A percentile compares a stretch with the other conserved stretches of the same genome.
phyloP scores from a whole-genome alignment of 2,113 vertebrate genomes.

The Romanogobio albipinnatus region DNA sequence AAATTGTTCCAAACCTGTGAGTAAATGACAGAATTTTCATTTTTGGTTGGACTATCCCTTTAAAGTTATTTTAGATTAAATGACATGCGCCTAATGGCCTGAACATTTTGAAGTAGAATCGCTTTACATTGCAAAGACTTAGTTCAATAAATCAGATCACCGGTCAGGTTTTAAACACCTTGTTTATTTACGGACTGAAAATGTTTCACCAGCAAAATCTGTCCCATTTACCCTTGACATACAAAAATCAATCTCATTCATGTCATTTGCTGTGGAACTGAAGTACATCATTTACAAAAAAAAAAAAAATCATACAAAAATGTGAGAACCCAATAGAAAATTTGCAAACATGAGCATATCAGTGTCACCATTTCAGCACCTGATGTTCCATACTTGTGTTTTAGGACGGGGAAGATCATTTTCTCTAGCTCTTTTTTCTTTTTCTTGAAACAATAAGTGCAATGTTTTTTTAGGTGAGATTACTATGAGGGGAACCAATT shows the following conservation, averaged over 20 bases:
- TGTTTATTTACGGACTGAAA: conserved; percentile 37
- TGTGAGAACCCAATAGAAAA: conserved; percentile 40
- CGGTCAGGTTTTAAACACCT: neutral
- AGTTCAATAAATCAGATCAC: neutral
- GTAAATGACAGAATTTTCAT: too few relatives aligned
- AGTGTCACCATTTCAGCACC: neutral
- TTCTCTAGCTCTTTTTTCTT: neutral
- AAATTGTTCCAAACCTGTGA: too few relatives aligned
- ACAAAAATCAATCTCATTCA: conserved; percentile 65
- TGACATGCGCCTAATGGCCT: neutral
- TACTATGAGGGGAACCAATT: neutral
- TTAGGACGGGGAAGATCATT: neutral
- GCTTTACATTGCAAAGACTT: neutral
- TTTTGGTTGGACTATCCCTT: too few relatives aligned
- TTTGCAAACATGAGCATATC: neutral
- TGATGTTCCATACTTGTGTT: conserved; percentile 1
- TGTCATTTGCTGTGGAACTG: conserved; percentile 64
- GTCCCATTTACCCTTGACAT: conserved; percentile 54
- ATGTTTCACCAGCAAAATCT: conserved; percentile 5
- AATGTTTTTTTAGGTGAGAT: neutral
- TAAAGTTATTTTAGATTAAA: neutral
- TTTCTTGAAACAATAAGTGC: neutral
- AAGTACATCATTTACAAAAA: conserved; percentile 56
- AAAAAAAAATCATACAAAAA: conserved; percentile 64
- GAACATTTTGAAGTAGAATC: neutral